Conservation (phyloP, 2,888 invertebrate species). For the Lathronympha strigana region DNA sequence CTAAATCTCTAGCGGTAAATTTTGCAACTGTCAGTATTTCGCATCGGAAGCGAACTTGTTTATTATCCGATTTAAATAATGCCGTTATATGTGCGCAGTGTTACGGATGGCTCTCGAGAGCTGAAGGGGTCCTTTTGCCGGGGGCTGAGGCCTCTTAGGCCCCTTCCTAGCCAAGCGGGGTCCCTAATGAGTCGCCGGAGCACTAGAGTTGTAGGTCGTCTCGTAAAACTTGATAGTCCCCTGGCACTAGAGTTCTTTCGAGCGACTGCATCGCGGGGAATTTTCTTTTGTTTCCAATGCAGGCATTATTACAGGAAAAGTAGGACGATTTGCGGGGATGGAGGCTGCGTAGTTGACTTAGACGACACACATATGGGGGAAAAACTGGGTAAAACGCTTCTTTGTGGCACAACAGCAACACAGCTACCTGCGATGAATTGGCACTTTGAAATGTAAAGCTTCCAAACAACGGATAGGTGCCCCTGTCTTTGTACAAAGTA, state of each 20-base stretch:
- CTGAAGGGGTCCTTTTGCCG: slow-evolving; percentile 74
- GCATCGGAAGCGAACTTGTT: slow-evolving; percentile 36
- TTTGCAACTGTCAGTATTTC: slow-evolving; percentile 43
- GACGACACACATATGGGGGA: slow-evolving; percentile 37
- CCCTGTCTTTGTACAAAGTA: too few species aligned
- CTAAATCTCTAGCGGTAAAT: slow-evolving; percentile 42
- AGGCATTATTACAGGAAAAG: slow-evolving; percentile 49
- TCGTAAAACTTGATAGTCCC: slow-evolving; percentile 71
- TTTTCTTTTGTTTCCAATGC: slow-evolving; percentile 70
- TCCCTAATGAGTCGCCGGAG: slow-evolving; percentile 82
- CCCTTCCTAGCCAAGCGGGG: slow-evolving; percentile 66
- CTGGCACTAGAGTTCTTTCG: slow-evolving; percentile 70
- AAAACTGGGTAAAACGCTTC: slow-evolving; percentile 31
- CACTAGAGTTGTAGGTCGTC: slow-evolving; percentile 82
- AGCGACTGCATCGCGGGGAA: slow-evolving; percentile 61
- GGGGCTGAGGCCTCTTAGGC: slow-evolving; percentile 72
- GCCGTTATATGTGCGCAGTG: slow-evolving; percentile 62
- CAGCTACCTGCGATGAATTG: neutral
- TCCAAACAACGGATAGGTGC: neutral
- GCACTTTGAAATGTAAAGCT: neutral
- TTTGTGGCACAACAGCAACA: slow-evolving; percentile 28
- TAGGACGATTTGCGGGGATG: slow-evolving; percentile 56
- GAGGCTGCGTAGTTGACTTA: slow-evolving; percentile 42
- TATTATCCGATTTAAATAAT: slow-evolving; percentile 53
- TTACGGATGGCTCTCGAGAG: slow-evolving; percentile 71